Evolutionary conservation across 2,113 vertebrate species (phyloP).

Genomic region (Poeciliopsis occidentalis): DNA sequence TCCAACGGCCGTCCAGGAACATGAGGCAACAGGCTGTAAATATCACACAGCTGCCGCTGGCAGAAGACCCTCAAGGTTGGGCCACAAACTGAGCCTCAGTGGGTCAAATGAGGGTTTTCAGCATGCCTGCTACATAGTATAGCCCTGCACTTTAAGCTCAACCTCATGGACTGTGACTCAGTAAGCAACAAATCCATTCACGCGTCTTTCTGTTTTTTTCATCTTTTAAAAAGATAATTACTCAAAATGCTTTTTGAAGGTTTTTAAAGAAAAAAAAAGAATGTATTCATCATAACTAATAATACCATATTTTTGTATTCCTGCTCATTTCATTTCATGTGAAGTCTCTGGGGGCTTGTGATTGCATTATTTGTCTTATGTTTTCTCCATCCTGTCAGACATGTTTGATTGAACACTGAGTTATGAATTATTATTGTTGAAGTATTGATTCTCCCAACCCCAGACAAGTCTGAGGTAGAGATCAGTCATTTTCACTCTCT

Average conservation of each 20-base stretch:
- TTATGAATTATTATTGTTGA: slow-evolving; percentile 53
- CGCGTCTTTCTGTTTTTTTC: neutral
- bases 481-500: slow-evolving; percentile 58
- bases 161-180: slow-evolving; percentile 2
- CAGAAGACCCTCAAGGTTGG: slow-evolving; percentile 79
- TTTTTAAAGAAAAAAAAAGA: neutral
- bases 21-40: slow-evolving; percentile 81
- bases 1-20: slow-evolving; percentile 69
- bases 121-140: slow-evolving; percentile 39
- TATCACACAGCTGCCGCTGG: slow-evolving; percentile 80
- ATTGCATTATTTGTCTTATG: slow-evolving; percentile 39
- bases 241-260: neutral
- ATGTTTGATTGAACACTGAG: slow-evolving; percentile 9
- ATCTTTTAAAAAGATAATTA: neutral
- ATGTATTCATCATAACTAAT: neutral
- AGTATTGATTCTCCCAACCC: slow-evolving; percentile 52
- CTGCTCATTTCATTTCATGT: slow-evolving; percentile 24
- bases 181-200: slow-evolving; percentile 2
- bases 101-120: slow-evolving; percentile 59
- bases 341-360: slow-evolving; percentile 5
- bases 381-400: slow-evolving; percentile 28
- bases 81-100: slow-evolving; percentile 64
- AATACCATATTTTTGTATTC: neutral
- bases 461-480: slow-evolving; percentile 8
- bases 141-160: neutral